These are phyloP conservation scores for Dasypolia templi DNA, from an alignment of 2,888 invertebrate species.

Conservation along the genomic window DNA sequence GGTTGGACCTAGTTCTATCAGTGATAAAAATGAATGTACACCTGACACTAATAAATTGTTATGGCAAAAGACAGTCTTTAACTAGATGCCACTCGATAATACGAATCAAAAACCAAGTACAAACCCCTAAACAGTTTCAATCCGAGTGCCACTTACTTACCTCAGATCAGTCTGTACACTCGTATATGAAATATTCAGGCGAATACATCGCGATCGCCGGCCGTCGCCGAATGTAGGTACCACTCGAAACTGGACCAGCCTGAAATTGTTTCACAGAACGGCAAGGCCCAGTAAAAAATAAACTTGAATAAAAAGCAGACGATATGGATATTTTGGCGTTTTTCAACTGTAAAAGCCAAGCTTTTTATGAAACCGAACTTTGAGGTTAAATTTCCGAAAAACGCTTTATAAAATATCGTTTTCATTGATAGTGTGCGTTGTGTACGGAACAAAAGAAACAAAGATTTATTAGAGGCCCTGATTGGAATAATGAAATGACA, in stretches of 20 bases:
- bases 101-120: neutral
- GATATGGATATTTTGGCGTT: conserved; percentile 13
- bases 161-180: conserved; percentile 70
- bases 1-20: no score
- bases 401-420: conserved; percentile 11
- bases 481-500: conserved; percentile 10
- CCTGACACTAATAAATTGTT: no score
- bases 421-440: conserved; percentile 5
- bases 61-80: neutral
- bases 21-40: neutral
- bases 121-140: neutral
- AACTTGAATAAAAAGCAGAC: conserved; percentile 45
- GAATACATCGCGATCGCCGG: conserved; percentile 76
- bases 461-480: neutral
- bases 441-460: neutral
- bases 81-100: neutral
- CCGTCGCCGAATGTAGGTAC: conserved; percentile 71
- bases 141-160: conserved; percentile 68
- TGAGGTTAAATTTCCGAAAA: conserved; percentile 35
- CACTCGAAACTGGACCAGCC: conserved; percentile 73
- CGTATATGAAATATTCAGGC: conserved; percentile 84
- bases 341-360: conserved; percentile 28
- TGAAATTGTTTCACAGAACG: conserved; percentile 77
- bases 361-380: conserved; percentile 31
- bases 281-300: conserved; percentile 36